Conservation (phyloP, 2,113 vertebrate genomes). For the Thymallus thymallus region DNA sequence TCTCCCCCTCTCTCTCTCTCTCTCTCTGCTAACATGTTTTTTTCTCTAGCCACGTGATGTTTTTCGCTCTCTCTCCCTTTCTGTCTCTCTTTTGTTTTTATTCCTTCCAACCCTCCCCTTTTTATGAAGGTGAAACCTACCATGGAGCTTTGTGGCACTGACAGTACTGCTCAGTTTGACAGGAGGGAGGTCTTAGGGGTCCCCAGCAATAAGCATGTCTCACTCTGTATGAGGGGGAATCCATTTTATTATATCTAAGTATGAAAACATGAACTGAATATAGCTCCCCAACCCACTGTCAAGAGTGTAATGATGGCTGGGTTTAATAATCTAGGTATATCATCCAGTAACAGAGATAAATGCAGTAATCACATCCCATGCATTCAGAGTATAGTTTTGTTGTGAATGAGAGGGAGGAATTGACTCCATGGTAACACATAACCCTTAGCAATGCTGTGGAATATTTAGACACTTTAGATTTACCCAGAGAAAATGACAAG, state of each 20-base stretch:
- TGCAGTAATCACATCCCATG: conserved; percentile 8
- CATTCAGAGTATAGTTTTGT: conserved; percentile 25
- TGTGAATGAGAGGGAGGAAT: conserved; percentile 46
- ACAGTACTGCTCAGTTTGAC: neutral
- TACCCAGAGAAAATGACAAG: conserved; percentile 37
- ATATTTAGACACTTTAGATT: conserved; percentile 46
- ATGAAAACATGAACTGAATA: neutral
- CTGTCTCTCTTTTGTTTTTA: neutral
- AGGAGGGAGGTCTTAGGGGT: neutral
- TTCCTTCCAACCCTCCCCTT: neutral
- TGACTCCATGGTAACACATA: conserved; percentile 49
- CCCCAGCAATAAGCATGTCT: neutral
- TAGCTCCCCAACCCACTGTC: too few relatives aligned
- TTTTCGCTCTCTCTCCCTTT: neutral
- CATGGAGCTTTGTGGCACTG: neutral
- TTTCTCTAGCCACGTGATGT: too few relatives aligned
- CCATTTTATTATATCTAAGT: neutral
- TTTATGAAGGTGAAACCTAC: neutral
- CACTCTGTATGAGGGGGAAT: neutral
- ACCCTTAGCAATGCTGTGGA: conserved; percentile 40
- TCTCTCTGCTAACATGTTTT: conserved; percentile 20
- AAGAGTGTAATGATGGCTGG: too few relatives aligned
- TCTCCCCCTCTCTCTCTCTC: neutral
- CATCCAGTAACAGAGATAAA: neutral
- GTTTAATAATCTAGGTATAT: neutral